Evolutionary conservation across 2,797 vertebrate species (phyloP), one percentile per base, ranked within the genome.

Genomic region (Crocidura indochinensis): DNA sequence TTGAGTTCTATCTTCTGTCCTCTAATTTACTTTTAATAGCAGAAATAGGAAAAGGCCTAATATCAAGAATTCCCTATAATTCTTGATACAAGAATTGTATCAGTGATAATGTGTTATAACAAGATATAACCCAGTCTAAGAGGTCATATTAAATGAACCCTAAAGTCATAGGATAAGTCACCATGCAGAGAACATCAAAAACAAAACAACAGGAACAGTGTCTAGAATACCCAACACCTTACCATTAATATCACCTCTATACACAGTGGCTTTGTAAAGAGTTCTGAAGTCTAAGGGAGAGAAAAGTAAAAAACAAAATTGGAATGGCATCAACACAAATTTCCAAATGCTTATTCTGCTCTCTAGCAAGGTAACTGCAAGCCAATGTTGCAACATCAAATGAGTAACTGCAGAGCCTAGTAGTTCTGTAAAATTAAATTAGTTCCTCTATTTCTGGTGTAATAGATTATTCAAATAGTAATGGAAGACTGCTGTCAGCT

Each of bases 381-480:
- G 81, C 81, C 84, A 88, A 72, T 80, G 64, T 77, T 85, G 86
- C 77, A 64, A 93, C 93, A 91, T 94, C 76, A 90, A 83, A 93
- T 75, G 79, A 92, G 94, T 85, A 95, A 47, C 44, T 29, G 64
- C 72, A 91, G 83, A 84, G 68, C 86, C 90, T 94, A 80, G 80
- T n/a, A 92, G 67, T 78, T 10, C 4, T 76, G 46, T 24, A n/a
- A 94, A 97, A 97, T 96, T 90, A 95, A 80, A 96, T 94, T 96
- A 96, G 1, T 95, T 96, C 83, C 92, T 96, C 87, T 96, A 51
- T 95, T 68, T 95, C 97, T 97, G 94, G 78, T 83, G 95, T 51
- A 60, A 74, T 10, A 27, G 75, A 91, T 96, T 94, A 95, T 92
- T 75, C 56, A 93, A 84, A 62, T 29, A 44, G 31, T 92, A 90